Evolutionary conservation across 1,140 invertebrate species (phyloP).

Genomic region (Drosophila burlai): DNA sequence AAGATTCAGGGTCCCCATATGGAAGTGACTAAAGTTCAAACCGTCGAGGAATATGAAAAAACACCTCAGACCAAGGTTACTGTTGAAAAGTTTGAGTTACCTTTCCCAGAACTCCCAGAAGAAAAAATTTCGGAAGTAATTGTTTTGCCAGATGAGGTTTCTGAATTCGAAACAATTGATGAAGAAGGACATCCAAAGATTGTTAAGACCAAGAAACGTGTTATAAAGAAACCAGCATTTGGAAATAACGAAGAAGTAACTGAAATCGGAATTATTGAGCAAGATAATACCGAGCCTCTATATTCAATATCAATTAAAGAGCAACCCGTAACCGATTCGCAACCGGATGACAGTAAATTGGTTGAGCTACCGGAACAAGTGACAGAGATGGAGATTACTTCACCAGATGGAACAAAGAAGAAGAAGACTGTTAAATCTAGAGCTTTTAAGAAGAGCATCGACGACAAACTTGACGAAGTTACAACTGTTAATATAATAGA

Average conservation of each 20-base stretch:
- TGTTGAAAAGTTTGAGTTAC: constrained; percentile 73
- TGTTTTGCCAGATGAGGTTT: constrained; percentile 62
- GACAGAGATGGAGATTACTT: constrained; percentile 77
- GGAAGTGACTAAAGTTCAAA: constrained; percentile 85
- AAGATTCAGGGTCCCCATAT: constrained; percentile 83
- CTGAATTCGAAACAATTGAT: constrained; percentile 44
- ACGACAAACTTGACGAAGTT: constrained; percentile 72
- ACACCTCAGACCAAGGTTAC: constrained; percentile 80
- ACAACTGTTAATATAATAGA: constrained; percentile 83
- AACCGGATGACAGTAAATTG: constrained; percentile 35
- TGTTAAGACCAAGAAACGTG: constrained; percentile 50
- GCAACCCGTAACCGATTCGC: constrained; percentile 39
- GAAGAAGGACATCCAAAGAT: constrained; percentile 40
- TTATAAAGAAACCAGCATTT: constrained; percentile 52
- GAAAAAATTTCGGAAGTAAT: constrained; percentile 72
- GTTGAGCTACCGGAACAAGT: constrained; percentile 84
- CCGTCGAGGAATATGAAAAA: constrained; percentile 85
- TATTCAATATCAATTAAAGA: constrained; percentile 65
- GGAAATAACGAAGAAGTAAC: constrained; percentile 60
- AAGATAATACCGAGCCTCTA: constrained; percentile 62
- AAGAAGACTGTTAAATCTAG: constrained; percentile 79
- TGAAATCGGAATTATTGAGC: constrained; percentile 69
- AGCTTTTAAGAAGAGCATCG: constrained; percentile 68
- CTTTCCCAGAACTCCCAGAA: constrained; percentile 71
- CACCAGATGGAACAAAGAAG: constrained; percentile 74